phyloP scores from a whole-genome alignment of 2,888 invertebrate species.

The Agrenia bidenticulata region DNA sequence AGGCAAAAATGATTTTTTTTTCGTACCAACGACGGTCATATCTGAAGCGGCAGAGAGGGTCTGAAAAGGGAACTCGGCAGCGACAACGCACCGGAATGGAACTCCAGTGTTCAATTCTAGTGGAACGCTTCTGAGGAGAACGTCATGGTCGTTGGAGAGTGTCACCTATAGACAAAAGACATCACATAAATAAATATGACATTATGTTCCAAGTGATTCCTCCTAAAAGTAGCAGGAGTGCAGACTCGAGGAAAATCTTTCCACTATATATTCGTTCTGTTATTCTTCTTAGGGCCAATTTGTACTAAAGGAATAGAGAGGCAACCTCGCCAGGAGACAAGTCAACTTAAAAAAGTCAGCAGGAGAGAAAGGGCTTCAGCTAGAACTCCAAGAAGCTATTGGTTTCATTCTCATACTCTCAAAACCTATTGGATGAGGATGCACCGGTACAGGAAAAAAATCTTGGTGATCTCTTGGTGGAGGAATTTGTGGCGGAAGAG shows the following conservation, averaged over 20 bases:
- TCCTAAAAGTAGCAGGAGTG: not conserved
- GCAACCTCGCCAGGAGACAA: no score
- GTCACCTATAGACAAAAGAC: constrained; percentile 31
- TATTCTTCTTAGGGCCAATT: no score
- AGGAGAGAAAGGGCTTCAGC: no score
- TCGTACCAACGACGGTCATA: constrained; percentile 46
- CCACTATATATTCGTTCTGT: not conserved
- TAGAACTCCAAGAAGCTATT: constrained; percentile 2
- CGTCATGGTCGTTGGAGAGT: constrained; percentile 45
- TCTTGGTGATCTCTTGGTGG: not conserved
- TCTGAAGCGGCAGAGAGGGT: constrained; percentile 32
- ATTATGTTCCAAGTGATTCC: constrained; percentile 20
- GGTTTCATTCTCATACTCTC: constrained; percentile 11
- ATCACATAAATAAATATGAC: constrained; percentile 32
- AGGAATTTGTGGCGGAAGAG: constrained; percentile 1
- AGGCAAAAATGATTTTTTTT: not conserved
- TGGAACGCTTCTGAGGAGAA: constrained; percentile 40
- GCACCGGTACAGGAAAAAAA: constrained; percentile 4
- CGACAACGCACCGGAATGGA: constrained; percentile 41
- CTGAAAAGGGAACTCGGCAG: constrained; percentile 45
- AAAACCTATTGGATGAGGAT: not conserved
- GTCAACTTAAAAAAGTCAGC: no score
- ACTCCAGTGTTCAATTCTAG: constrained; percentile 42
- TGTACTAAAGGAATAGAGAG: no score
- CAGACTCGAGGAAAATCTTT: constrained; percentile 1